Conservation (phyloP, 2,113 vertebrate genomes). For the Rutilus rutilus region DNA sequence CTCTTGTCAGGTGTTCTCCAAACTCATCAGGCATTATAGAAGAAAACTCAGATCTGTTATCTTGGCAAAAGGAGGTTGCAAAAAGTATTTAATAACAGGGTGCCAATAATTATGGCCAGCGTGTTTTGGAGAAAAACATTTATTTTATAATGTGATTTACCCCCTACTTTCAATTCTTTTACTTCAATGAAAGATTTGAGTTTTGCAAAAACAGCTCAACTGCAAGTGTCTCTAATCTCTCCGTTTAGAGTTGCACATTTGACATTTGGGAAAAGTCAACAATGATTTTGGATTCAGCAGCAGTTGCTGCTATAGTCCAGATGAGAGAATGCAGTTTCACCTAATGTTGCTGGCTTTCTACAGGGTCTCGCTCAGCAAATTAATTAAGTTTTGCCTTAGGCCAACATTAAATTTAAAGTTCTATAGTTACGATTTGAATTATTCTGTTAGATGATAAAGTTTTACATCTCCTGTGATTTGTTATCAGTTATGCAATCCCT, state of each 20-base stretch:
- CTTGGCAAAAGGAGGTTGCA: too few species aligned
- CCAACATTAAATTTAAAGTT: constrained; percentile 23
- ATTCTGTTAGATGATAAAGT: constrained; percentile 21
- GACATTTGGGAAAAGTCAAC: constrained; percentile 25
- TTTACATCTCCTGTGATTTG: constrained; percentile 8
- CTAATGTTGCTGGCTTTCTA: constrained; percentile 26
- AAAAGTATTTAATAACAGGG: too few species aligned
- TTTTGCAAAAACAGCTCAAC: too few species aligned
- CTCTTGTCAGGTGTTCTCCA: too few species aligned
- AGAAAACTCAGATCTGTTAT: too few species aligned
- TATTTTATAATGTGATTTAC: too few species aligned
- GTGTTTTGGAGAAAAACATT: too few species aligned
- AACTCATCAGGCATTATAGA: too few species aligned
- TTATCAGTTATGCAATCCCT: background rate
- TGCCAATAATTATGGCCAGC: too few species aligned
- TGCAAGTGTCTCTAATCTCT: constrained; percentile 16
- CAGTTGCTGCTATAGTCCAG: background rate
- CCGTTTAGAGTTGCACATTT: constrained; percentile 3
- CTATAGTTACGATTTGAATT: constrained; percentile 26
- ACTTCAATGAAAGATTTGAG: too few species aligned
- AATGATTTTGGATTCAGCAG: constrained; percentile 4
- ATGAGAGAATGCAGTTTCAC: background rate
- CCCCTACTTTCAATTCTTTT: too few species aligned
- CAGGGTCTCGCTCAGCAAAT: constrained; percentile 13
- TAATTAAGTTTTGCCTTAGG: constrained; percentile 28